A percentile compares a stretch with the other conserved stretches of the same genome.
phyloP scores from a whole-genome alignment of 2,797 vertebrate species.

The Mormyrus hasselquistii region DNA sequence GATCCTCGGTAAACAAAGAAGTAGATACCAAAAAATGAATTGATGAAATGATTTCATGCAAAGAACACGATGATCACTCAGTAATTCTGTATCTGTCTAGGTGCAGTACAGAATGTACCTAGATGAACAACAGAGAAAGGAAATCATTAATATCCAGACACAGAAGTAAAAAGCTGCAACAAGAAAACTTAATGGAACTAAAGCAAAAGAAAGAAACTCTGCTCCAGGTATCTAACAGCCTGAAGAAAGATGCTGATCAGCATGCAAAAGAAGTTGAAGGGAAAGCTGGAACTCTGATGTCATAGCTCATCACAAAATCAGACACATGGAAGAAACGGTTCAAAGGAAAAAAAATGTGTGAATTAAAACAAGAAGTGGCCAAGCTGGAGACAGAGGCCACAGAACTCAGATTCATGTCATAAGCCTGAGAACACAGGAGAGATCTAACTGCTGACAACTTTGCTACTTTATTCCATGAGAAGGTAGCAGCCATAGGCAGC shows the following conservation, averaged over 20 bases:
- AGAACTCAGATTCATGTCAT: not conserved
- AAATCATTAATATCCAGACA: not conserved
- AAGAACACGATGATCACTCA: conserved; percentile 6
- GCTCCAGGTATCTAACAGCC: not conserved
- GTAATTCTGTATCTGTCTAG: not conserved
- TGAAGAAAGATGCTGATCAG: not conserved
- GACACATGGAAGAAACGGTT: not conserved
- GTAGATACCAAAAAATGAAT: conserved; percentile 5
- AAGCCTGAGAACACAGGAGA: not conserved
- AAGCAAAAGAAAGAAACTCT: not conserved
- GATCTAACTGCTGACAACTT: not conserved
- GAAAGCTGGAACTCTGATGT: not conserved
- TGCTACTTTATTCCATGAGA: not conserved
- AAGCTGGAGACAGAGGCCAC: not conserved
- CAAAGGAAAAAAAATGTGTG: not conserved
- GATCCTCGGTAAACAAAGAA: not conserved
- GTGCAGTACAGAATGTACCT: not conserved
- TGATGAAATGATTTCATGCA: conserved; percentile 8
- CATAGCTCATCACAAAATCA: not conserved
- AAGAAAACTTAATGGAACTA: not conserved
- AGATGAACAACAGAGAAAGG: not conserved
- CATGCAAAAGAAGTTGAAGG: not conserved
- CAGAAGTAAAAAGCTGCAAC: not conserved
- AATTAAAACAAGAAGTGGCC: not conserved
- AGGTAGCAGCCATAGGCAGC: not conserved